Percentiles rank a stretch among this genome's conserved stretches.
Conservation (phyloP, 1,140 invertebrate species). For the Bombus pascuorum region DNA sequence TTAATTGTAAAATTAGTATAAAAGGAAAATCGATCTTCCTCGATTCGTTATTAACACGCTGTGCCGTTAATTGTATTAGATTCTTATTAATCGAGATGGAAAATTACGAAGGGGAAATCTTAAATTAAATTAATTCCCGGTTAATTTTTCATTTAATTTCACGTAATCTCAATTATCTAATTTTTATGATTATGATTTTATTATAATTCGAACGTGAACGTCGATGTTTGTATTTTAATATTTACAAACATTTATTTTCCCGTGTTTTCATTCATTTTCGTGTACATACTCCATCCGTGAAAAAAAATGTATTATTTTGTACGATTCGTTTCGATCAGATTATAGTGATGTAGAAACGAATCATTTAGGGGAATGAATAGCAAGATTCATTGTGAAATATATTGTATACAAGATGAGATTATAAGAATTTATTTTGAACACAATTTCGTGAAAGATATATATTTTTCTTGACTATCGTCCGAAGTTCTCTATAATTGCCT, state of each 20-base stretch:
- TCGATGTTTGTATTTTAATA: too few relatives aligned
- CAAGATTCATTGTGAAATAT: slow-evolving; percentile 5
- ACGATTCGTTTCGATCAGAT: not conserved
- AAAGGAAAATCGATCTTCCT: not conserved
- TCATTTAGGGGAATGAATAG: not conserved
- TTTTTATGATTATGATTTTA: not conserved
- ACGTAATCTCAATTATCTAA: not conserved
- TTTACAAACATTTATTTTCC: not conserved
- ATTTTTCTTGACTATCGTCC: slow-evolving; percentile 21
- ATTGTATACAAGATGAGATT: slow-evolving; percentile 28
- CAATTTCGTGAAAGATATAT: not conserved
- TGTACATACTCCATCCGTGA: too few relatives aligned
- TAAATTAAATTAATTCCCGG: not conserved
- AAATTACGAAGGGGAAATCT: too few relatives aligned
- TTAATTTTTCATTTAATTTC: not conserved
- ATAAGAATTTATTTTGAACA: slow-evolving; percentile 32
- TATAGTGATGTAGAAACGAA: not conserved
- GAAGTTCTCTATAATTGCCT: not conserved
- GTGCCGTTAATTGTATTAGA: not conserved
- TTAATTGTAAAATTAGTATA: too few relatives aligned
- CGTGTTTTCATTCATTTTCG: not conserved
- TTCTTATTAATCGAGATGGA: not conserved
- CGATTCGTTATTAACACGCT: not conserved
- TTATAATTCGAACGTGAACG: not conserved
- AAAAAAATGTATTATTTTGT: not conserved